Evolutionary conservation across 2,888 invertebrate genomes (phyloP), one percentile per base, ranked within the genome.

Genomic region (Diloba caeruleocephala): DNA sequence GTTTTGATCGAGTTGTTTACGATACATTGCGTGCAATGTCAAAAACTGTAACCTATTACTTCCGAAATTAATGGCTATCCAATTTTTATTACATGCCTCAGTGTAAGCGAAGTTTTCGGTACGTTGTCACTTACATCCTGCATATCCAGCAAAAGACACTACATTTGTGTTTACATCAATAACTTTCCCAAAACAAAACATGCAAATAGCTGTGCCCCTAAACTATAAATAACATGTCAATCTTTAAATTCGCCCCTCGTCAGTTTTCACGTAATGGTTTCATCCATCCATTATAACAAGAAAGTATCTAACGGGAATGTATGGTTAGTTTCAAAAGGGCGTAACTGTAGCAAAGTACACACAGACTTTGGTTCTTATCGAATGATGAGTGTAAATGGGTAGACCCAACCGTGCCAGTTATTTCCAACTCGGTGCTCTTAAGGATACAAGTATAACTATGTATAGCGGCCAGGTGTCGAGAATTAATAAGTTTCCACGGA

Each of bases 401-500:
- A 26, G 45, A 25, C 33, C 53, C 41, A 23, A 59, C 64, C 53
- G 63, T 53, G 59, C 45, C 48, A 36, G 65, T 78, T 76, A 76
- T 46, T 79, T 78, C 68, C 72, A 63, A 45, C 32, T 59, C 66
- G 56, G 43, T 71, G 72, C 45, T 25, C 46, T 26, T 38, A 33
- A n/a, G 13, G 37, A 19, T 38, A 50, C 34, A 56, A 10, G 6
- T 42, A 38, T 51, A 53, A 53, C 55, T 58, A 69, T 70, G 65
- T 54, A 73, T 42, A 63, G 53, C 31, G 9, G 34, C 29, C 72
- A 75, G 78, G 69, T 75, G 78, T 37, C 29, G 36, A 39, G 17
- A 58, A 75, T 68, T 71, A 71, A 66, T 70, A 73, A 69, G 61
- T 63, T 76, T 65, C 53, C 26, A 51, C 36, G 32, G 10, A 26